Percentiles rank a stretch among this genome's conserved stretches.
Conservation (phyloP, 2,797 vertebrate species). For the Pipistrellus pygmaeus region DNA sequence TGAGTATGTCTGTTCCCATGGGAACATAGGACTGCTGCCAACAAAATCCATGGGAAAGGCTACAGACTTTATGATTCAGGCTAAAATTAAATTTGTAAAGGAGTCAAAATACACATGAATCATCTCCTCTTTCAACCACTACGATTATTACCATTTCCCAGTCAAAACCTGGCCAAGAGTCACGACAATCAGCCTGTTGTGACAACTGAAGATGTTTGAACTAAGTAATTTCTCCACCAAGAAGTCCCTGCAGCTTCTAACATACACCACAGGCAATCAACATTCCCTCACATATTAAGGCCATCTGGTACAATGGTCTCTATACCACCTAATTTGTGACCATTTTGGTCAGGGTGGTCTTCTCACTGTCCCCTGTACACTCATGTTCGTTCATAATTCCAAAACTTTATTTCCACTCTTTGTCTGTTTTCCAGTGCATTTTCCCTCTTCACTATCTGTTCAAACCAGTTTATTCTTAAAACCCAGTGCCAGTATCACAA, state of each 20-base stretch:
- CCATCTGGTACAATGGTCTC: background rate
- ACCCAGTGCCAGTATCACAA: background rate
- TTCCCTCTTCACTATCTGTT: background rate
- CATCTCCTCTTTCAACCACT: conserved; percentile 32
- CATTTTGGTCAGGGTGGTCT: background rate
- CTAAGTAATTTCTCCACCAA: conserved; percentile 6
- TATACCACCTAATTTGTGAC: background rate
- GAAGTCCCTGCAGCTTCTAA: background rate
- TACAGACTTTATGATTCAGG: conserved; percentile 68
- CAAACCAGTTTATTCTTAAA: background rate
- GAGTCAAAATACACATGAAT: conserved; percentile 68
- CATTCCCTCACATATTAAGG: background rate
- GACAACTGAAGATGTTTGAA: conserved; percentile 21
- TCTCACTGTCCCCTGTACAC: background rate
- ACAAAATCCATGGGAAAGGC: conserved; percentile 59
- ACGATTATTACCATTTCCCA: background rate
- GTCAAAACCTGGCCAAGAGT: conserved; percentile 50
- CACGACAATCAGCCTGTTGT: conserved; percentile 31
- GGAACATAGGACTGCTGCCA: conserved; percentile 44
- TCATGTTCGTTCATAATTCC: background rate
- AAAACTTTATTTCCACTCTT: background rate
- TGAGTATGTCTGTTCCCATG: background rate
- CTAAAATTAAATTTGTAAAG: conserved; percentile 61
- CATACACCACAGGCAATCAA: background rate
- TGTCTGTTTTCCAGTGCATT: background rate